These are phyloP conservation scores for Diachasmimorpha longicaudata DNA, from an alignment of 1,140 invertebrate genomes.

Conservation along the genomic window DNA sequence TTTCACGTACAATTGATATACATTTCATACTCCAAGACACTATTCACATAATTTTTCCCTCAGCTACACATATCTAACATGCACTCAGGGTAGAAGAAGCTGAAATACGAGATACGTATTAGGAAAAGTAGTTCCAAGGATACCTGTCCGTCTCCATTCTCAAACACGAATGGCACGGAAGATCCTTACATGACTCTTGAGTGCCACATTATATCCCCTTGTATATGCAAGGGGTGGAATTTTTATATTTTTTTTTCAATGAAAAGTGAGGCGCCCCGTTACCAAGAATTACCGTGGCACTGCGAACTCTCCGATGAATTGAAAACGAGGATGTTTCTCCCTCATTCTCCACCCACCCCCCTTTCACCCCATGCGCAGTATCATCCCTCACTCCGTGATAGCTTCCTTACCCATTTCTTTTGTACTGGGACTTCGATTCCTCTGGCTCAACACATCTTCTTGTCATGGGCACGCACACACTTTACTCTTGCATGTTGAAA, in stretches of 20 bases:
- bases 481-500: neutral
- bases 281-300: neutral
- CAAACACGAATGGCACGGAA: neutral
- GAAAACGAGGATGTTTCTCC: neutral
- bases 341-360: too few species aligned
- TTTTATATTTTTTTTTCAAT: too few species aligned
- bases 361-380: too few species aligned
- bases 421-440: neutral
- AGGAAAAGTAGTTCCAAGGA: neutral
- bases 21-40: too few species aligned
- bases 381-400: neutral
- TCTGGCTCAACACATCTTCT: neutral
- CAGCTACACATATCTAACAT: neutral
- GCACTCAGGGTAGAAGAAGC: neutral
- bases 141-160: neutral
- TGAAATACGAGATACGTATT: neutral
- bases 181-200: neutral
- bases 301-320: neutral
- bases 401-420: neutral
- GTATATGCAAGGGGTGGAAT: neutral
- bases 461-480: neutral
- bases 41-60: neutral
- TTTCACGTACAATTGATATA: too few species aligned
- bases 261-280: neutral
- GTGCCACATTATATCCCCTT: neutral